phyloP scores from a whole-genome alignment of 2,113 vertebrate species.

The Proteles cristata region DNA sequence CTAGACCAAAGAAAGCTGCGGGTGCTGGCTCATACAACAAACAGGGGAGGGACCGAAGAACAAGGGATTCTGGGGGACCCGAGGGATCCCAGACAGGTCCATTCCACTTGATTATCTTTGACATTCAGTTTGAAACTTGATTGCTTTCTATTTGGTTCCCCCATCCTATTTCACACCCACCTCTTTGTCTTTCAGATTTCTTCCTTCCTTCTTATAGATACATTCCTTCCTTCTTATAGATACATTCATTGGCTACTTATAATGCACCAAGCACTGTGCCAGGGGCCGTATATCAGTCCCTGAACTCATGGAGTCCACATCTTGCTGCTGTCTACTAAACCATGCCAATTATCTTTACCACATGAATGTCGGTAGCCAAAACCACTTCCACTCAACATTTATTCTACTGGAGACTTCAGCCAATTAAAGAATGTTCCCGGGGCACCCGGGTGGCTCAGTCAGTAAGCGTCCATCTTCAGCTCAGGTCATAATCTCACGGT shows the following conservation, averaged over 20 bases:
- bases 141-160: background rate
- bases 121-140: too few relatives aligned
- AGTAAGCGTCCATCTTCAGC: too few relatives aligned
- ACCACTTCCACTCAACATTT: background rate
- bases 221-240: background rate
- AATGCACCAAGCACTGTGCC: background rate
- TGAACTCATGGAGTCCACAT: background rate
- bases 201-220: background rate
- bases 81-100: background rate
- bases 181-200: background rate
- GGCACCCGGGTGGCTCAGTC: too few relatives aligned
- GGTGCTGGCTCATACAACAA: background rate
- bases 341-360: background rate
- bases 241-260: background rate
- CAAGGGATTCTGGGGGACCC: background rate
- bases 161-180: background rate
- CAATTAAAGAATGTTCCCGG: background rate
- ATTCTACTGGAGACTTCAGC: background rate
- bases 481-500: too few relatives aligned
- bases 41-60: rapidly evolving
- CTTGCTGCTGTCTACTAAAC: background rate
- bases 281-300: background rate
- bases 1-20: background rate
- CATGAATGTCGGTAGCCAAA: background rate
- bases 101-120: background rate